Evolutionary conservation across 2,888 invertebrate species (phyloP), one percentile per base, ranked within the genome.

Genomic region (Tetranychus truncatus): DNA sequence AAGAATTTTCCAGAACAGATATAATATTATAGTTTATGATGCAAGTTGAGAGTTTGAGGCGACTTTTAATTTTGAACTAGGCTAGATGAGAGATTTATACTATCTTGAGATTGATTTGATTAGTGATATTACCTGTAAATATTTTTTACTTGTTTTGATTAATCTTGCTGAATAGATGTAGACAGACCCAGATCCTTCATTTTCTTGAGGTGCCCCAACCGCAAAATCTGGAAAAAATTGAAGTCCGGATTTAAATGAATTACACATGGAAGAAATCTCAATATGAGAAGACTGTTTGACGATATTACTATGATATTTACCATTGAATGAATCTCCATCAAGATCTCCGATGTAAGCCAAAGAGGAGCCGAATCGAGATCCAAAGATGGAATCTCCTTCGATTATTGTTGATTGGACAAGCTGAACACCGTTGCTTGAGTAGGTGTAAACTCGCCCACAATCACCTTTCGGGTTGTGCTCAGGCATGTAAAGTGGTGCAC

Each of bases 401-500:
- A 46, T 65, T 24, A 72, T 74, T 46, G 46, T 66, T 18, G 76
- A 77, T n/a, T 75, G 73, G 34, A 83, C 84, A 72, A 80, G 79
- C 75, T 82, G 80, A 11, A 15, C 9, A 21, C n/a, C 34, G 9
- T 72, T 9, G 9, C 94, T 93, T 81, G 93, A 90, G 81, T 90
- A 88, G n/a, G 97, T 88, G 80, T 95, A 92, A 72, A 97, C 89
- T 78, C 93, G 86, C 66, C 97, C 97, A 74, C 91, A 91, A 83
- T 97, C 97, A 82, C 88, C 88, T 80, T 15, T 72, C 11, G 65
- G 21, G n/a, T 91, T 91, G 34, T 83, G 80, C 15, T 80, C 78
- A 9, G 78, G 78, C n/a, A 74, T 73, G 83, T 89, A 93, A 87
- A 96, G 88, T 0, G 97, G 97, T 0, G 96, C 93, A 15, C 96